These are phyloP conservation scores for Kobus ellipsiprymnus DNA, from an alignment of 2,113 vertebrate species.

Conservation along the genomic window DNA sequence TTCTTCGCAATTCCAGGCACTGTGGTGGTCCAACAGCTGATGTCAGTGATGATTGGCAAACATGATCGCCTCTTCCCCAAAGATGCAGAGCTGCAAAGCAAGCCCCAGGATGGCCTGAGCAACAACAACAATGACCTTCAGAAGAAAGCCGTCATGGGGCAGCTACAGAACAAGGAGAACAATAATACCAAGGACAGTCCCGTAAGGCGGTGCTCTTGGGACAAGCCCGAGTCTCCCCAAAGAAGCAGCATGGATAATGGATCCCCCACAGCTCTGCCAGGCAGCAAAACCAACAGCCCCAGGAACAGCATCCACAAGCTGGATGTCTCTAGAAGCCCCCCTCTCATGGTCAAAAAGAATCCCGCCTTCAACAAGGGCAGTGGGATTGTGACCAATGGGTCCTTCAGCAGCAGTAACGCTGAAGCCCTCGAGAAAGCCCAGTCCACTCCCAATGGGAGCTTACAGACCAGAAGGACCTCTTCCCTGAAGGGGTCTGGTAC, in stretches of 20 bases:
- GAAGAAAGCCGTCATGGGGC: constrained; percentile 77
- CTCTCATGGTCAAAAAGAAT: constrained; percentile 93
- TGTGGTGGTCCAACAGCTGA: constrained; percentile 95
- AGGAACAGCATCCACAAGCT: constrained; percentile 85
- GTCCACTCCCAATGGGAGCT: constrained; percentile 78
- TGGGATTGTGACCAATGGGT: constrained; percentile 97
- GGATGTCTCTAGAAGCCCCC: constrained; percentile 90
- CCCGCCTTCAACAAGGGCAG: constrained; percentile 96
- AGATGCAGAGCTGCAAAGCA: constrained; percentile 80
- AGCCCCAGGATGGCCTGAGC: constrained; percentile 76
- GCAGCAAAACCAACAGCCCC: constrained; percentile 87
- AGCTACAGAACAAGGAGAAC: constrained; percentile 91
- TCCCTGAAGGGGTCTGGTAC: constrained; percentile 89
- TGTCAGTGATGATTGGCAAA: constrained; percentile 95
- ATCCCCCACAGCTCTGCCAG: constrained; percentile 76
- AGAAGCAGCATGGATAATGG: constrained; percentile 83
- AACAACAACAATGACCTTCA: constrained; percentile 91
- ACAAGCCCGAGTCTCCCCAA: constrained; percentile 85
- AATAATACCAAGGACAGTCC: constrained; percentile 83
- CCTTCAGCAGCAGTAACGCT: constrained; percentile 90
- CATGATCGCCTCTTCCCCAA: constrained; percentile 90
- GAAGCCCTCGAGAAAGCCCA: constrained; percentile 88
- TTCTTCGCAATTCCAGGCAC: constrained; percentile 83
- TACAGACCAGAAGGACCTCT: constrained; percentile 84
- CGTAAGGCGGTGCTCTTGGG: constrained; percentile 90